Base-by-base conservation (phyloP, 2,888 invertebrate species). In the Meiosimyza decipiens region DNA sequence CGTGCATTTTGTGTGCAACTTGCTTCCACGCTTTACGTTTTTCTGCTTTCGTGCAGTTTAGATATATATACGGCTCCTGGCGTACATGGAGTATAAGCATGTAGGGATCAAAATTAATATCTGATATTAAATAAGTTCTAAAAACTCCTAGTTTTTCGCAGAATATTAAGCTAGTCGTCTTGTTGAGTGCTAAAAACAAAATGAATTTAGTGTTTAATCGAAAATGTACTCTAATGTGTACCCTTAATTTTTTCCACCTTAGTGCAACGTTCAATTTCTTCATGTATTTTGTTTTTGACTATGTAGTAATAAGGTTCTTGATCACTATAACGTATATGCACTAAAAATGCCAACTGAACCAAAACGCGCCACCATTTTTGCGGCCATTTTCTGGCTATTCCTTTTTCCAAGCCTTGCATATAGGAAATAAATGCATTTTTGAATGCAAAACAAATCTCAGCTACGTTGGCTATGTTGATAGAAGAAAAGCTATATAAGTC, bases 281-380 rank as follows among this genome's bases (percentile, higher is more conserved):
- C 82, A 15, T 75, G 40, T 28, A 82, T 78, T 72, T 84, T 84
- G 57, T 81, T 81, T 65, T 79, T 79, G 1, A 82, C 77, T 5
- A 84, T 84, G 22, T 82, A 84, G 62, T 80, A 84, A 49, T 77
- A 82, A 0, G 84, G 83, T 68, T 84, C 81, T 60, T 77, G 60
- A 0, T 76, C 72, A 66, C 78, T 72, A 55, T 84, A 84, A 4
- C 79, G 79, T 1, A 77, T 72, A 22, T 80, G 72, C 1, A 80
- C 71, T 5, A 84, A 57, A 64, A 82, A 84, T n/a, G 73, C 76
- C 1, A 84, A 54, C 67, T 81, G 75, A 49, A 80, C 77, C 49
- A 84, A 47, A 0, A 78, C 70, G 15, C 76, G 81, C 83, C 84
- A 84, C 82, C 82, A 82, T 40, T 76, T 77, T 6, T 77, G 74